These are phyloP conservation scores for Trematomus loennbergii DNA, from an alignment of 2,113 vertebrate species.

Conservation along the genomic window DNA sequence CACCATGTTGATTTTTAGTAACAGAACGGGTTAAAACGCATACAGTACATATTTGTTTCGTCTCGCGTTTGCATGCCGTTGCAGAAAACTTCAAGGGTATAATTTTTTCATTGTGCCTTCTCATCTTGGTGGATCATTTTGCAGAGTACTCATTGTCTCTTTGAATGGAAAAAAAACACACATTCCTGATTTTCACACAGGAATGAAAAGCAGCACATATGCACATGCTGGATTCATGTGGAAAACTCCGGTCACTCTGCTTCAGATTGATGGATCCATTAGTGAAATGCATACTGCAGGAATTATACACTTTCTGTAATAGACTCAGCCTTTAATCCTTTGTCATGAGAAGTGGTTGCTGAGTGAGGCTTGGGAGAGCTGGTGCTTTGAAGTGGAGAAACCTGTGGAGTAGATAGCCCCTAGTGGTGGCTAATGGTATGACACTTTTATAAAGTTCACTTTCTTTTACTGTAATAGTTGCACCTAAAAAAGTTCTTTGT, in stretches of 20 bases:
- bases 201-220: slow-evolving; percentile 57
- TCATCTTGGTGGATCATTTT: slow-evolving; percentile 38
- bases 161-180: slow-evolving; percentile 39
- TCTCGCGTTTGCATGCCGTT: slow-evolving; percentile 32
- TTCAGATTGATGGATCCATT: slow-evolving; percentile 55
- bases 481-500: no score
- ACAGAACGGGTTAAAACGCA: slow-evolving; percentile 37
- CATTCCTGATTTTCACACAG: slow-evolving; percentile 56
- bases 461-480: neutral
- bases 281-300: slow-evolving; percentile 48
- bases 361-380: slow-evolving; percentile 33
- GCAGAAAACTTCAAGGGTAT: slow-evolving; percentile 45
- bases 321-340: slow-evolving; percentile 52
- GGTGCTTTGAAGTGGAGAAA: slow-evolving; percentile 47
- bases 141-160: slow-evolving; percentile 44
- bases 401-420: slow-evolving; percentile 79
- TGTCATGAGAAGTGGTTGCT: slow-evolving; percentile 48
- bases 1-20: neutral
- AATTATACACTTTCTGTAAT: slow-evolving; percentile 38
- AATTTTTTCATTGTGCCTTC: slow-evolving; percentile 49
- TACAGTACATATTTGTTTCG: slow-evolving; percentile 3
- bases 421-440: slow-evolving; percentile 56
- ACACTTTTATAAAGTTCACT: slow-evolving; percentile 10
- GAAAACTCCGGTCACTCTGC: slow-evolving; percentile 58
- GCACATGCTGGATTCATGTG: slow-evolving; percentile 63